These are phyloP conservation scores for Ceyx margarethae DNA, from an alignment of 2,113 vertebrate genomes.

Conservation along the genomic window DNA sequence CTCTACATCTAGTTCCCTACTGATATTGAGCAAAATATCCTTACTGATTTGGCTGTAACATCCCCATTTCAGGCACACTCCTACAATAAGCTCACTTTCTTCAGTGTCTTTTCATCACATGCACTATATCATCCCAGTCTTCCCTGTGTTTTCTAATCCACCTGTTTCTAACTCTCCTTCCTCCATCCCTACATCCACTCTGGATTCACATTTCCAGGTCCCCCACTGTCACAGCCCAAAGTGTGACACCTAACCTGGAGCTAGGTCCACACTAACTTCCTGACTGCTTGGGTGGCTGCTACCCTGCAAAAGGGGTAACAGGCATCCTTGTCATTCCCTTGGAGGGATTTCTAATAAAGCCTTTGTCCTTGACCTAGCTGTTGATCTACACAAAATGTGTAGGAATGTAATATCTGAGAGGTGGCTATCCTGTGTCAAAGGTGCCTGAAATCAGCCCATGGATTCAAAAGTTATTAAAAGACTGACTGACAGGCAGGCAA, in stretches of 20 bases:
- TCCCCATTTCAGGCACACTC: not conserved
- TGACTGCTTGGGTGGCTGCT: not conserved
- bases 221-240: not conserved
- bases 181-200: not conserved
- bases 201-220: not conserved
- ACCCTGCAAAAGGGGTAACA: not conserved
- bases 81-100: not conserved
- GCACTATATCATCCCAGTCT: not conserved
- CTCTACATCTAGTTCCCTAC: not conserved
- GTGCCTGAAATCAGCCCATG: not conserved
- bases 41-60: not conserved
- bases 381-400: not conserved
- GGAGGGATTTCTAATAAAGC: not conserved
- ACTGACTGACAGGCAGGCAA: slow-evolving; percentile 5
- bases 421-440: slow-evolving; percentile 6
- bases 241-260: not conserved
- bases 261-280: not conserved
- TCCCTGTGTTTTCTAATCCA: not conserved
- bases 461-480: slow-evolving; percentile 20
- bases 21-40: not conserved
- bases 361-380: not conserved
- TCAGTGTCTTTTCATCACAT: not conserved
- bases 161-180: not conserved
- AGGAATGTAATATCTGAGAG: slow-evolving; percentile 12
- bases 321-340: not conserved